phyloP scores from a whole-genome alignment of 1,140 invertebrate species.

The Drosophila sproati region DNA sequence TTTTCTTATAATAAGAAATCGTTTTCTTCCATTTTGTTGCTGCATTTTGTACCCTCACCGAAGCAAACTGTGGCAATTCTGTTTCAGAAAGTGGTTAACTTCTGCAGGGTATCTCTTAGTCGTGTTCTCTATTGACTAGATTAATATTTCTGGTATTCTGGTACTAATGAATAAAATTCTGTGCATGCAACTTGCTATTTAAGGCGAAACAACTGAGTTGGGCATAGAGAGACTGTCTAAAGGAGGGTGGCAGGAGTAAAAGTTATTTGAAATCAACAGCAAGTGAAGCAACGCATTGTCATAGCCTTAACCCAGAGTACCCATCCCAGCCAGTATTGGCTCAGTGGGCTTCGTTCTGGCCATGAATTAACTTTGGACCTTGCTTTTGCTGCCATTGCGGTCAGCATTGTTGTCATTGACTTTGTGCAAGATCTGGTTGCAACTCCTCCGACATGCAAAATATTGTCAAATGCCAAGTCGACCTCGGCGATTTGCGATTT shows the following conservation, averaged over 20 bases:
- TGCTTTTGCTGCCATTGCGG: slow-evolving; percentile 22
- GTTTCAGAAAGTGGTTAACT: neutral
- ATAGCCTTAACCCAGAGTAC: neutral
- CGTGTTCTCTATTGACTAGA: neutral
- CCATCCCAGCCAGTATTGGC: neutral
- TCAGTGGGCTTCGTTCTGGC: neutral
- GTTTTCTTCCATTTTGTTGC: too few species aligned
- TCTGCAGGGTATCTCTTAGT: neutral
- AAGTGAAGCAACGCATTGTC: slow-evolving; percentile 60
- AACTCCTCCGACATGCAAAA: neutral
- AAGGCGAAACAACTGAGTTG: neutral
- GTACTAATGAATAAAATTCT: neutral
- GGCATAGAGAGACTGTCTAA: slow-evolving; percentile 1
- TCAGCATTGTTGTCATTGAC: slow-evolving; percentile 39
- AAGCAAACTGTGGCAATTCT: too few species aligned
- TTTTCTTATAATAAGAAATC: too few species aligned
- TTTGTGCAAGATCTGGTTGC: slow-evolving; percentile 29
- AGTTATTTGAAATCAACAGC: slow-evolving; percentile 75
- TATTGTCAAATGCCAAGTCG: slow-evolving; percentile 19
- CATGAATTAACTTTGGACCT: neutral
- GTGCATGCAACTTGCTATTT: neutral
- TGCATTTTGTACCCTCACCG: neutral
- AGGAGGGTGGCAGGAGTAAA: slow-evolving; percentile 47
- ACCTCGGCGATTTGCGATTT: too few species aligned
- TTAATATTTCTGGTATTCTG: neutral